Percentiles rank a stretch among this genome's conserved stretches.
Conservation (phyloP, 2,113 vertebrate genomes). For the Catharus minimus region DNA sequence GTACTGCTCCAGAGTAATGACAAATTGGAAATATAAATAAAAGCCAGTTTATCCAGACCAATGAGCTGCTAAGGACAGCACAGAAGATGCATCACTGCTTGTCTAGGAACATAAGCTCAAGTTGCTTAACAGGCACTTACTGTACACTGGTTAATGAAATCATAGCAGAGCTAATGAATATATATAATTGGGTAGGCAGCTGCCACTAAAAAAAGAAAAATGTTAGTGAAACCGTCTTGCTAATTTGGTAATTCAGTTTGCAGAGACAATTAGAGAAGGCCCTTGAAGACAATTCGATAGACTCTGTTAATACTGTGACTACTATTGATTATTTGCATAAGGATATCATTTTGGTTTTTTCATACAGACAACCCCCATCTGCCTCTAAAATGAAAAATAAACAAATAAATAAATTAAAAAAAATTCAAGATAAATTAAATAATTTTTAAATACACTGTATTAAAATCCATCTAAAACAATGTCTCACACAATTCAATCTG, state of each 20-base stretch:
- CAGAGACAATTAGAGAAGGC: slow-evolving; percentile 8
- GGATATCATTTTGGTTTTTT: rapidly evolving
- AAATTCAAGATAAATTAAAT: neutral
- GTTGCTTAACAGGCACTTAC: slow-evolving; percentile 42
- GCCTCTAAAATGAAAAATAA: neutral
- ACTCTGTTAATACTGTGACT: neutral
- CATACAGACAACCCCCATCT: neutral
- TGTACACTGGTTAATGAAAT: slow-evolving; percentile 46
- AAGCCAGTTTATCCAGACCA: neutral
- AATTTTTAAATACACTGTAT: neutral
- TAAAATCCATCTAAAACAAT: neutral
- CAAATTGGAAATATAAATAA: slow-evolving; percentile 50
- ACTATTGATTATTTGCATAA: neutral
- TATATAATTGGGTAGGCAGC: slow-evolving; percentile 27
- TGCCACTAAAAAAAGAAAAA: slow-evolving; percentile 17
- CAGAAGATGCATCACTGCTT: slow-evolving; percentile 38
- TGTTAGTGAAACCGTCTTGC: slow-evolving; percentile 1
- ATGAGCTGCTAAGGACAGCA: neutral
- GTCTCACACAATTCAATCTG: neutral
- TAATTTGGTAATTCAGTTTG: slow-evolving; percentile 49
- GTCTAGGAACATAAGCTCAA: slow-evolving; percentile 32
- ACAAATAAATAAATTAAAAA: neutral
- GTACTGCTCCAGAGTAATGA: slow-evolving; percentile 14
- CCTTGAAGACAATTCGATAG: slow-evolving; percentile 29
- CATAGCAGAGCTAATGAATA: slow-evolving; percentile 51